These are phyloP conservation scores for Megaceryle alcyon DNA, from an alignment of 2,797 vertebrate genomes.

Conservation along the genomic window DNA sequence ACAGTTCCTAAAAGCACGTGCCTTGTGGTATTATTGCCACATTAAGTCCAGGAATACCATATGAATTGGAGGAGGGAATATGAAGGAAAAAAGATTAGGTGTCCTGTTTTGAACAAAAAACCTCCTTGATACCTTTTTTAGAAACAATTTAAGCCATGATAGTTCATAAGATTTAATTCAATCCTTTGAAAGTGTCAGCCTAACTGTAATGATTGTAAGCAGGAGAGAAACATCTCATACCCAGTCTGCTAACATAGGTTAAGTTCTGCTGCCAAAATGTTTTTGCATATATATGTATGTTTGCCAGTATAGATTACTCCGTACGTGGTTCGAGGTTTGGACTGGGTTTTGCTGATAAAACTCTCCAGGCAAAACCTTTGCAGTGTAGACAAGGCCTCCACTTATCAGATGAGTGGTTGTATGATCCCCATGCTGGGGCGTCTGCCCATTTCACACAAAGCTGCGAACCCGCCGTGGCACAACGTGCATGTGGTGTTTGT, in stretches of 20 bases:
- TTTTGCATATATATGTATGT: fast-evolving
- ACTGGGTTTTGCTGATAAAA: background rate
- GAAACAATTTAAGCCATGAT: background rate
- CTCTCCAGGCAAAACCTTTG: background rate
- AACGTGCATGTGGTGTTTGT: background rate
- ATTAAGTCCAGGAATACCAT: background rate
- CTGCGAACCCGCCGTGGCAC: fast-evolving
- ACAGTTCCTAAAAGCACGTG: background rate
- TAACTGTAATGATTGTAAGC: background rate
- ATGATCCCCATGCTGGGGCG: fast-evolving
- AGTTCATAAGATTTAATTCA: background rate
- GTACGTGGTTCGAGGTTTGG: background rate
- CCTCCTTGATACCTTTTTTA: background rate
- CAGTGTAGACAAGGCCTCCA: background rate
- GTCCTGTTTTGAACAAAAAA: background rate
- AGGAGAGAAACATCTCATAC: background rate
- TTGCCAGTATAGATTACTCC: background rate
- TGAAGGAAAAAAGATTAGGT: background rate
- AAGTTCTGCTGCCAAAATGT: background rate
- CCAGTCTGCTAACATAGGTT: background rate
- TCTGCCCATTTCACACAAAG: background rate
- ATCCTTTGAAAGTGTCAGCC: background rate
- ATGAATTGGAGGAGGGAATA: background rate
- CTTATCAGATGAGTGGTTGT: background rate
- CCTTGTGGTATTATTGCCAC: background rate